Conservation (phyloP, 2,888 invertebrate genomes). For the Ophion costatus region DNA sequence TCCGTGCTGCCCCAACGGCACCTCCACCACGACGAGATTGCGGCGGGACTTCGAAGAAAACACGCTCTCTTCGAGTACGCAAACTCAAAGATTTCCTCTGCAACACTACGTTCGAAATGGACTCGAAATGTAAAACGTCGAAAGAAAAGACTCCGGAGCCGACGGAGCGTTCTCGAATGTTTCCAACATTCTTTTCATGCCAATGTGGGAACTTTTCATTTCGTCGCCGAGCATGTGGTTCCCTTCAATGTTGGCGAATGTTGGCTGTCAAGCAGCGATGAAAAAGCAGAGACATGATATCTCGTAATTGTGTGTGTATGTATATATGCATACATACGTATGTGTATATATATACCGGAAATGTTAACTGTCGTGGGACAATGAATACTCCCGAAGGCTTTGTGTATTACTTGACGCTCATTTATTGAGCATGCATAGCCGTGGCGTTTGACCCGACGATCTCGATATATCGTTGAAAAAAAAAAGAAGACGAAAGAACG, state of each 20-base stretch:
- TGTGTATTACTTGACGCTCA: conserved; percentile 31
- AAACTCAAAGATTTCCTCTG: conserved; percentile 3
- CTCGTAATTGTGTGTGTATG: conserved; percentile 43
- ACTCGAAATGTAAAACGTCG: neutral
- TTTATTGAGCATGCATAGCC: neutral
- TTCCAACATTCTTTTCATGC: neutral
- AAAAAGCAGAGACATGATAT: conserved; percentile 38
- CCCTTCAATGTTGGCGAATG: conserved; percentile 1
- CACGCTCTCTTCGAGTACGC: neutral
- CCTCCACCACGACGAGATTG: neutral
- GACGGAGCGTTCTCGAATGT: neutral
- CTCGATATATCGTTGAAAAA: conserved; percentile 29
- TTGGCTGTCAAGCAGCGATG: neutral
- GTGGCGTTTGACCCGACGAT: conserved; percentile 34
- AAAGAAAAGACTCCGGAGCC: neutral
- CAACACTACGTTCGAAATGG: neutral
- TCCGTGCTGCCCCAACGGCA: neutral
- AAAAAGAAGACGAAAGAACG: conserved; percentile 33
- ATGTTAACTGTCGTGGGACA: conserved; percentile 33
- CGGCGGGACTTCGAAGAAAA: conserved; percentile 1
- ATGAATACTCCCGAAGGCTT: conserved; percentile 29
- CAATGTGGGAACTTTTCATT: neutral
- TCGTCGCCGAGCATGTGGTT: conserved; percentile 2
- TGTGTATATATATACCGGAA: neutral
- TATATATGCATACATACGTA: too few species aligned